Evolutionary conservation across 2,888 invertebrate species (phyloP).

Genomic region (Eupithecia centaureata): DNA sequence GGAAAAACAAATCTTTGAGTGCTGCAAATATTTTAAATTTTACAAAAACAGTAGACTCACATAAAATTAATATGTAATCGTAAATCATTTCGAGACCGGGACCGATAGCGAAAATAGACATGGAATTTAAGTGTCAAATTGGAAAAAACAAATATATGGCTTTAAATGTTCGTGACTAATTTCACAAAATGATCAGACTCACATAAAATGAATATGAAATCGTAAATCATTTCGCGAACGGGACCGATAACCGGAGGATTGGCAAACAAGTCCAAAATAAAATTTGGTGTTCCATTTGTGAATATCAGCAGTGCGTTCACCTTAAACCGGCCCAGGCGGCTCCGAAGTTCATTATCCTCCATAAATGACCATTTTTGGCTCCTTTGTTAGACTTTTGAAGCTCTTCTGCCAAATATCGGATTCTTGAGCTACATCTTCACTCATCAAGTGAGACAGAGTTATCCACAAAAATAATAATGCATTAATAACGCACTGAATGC

Average conservation of each 20-base stretch:
- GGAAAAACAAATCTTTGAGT: not conserved
- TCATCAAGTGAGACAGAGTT: not conserved
- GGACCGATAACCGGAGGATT: slow-evolving; percentile 74
- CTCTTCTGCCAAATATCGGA: not conserved
- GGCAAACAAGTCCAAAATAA: slow-evolving; percentile 73
- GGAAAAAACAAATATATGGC: not conserved
- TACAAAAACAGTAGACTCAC: too few relatives aligned
- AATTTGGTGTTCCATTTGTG: slow-evolving; percentile 64
- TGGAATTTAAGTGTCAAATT: not conserved
- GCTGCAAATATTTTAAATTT: too few relatives aligned
- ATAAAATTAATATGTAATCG: too few relatives aligned
- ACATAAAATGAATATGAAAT: slow-evolving; percentile 55
- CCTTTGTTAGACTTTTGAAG: slow-evolving; percentile 49
- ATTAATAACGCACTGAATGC: too few relatives aligned
- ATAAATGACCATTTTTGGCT: slow-evolving; percentile 65
- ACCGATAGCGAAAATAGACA: not conserved
- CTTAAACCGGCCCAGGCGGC: slow-evolving; percentile 77
- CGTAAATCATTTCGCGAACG: slow-evolving; percentile 62
- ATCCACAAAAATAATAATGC: not conserved
- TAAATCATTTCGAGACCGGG: too few relatives aligned
- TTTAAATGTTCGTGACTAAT: slow-evolving; percentile 25
- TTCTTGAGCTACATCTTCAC: not conserved
- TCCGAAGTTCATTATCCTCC: slow-evolving; percentile 78
- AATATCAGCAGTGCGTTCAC: slow-evolving; percentile 77
- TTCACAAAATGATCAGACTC: slow-evolving; percentile 29